These are phyloP conservation scores for Anthrax anthrax DNA, from an alignment of 2,888 invertebrate genomes.

Conservation along the genomic window DNA sequence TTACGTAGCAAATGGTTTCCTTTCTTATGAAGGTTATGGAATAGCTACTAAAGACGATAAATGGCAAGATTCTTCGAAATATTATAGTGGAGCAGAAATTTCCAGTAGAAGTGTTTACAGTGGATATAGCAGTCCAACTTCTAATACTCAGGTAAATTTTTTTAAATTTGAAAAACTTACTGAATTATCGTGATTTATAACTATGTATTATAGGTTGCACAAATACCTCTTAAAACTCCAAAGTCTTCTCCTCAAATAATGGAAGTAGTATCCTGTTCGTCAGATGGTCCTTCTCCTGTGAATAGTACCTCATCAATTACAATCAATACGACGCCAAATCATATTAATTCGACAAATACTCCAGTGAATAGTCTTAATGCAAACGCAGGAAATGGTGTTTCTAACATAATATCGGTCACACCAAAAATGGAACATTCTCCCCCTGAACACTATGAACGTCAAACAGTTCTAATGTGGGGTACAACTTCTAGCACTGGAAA, in stretches of 20 bases:
- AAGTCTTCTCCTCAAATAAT: conserved; percentile 34
- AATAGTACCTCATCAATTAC: conserved; percentile 13
- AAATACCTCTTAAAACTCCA: conserved; percentile 33
- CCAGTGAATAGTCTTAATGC: conserved; percentile 3
- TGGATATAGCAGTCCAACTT: conserved; percentile 33
- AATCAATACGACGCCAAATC: conserved; percentile 10
- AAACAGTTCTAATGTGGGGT: conserved; percentile 92
- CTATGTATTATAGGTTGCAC: conserved; percentile 6
- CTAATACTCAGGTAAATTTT: conserved; percentile 27
- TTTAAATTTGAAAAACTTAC: too few relatives aligned
- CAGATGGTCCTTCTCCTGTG: conserved; percentile 32
- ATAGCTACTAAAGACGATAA: conserved; percentile 36
- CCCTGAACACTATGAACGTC: conserved; percentile 42
- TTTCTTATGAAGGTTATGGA: conserved; percentile 44
- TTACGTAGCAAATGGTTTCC: conserved; percentile 69
- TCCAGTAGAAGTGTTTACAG: conserved; percentile 25
- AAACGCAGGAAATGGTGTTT: conserved; percentile 9
- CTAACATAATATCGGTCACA: conserved; percentile 18
- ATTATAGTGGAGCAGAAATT: conserved; percentile 43
- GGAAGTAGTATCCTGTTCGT: conserved; percentile 35
- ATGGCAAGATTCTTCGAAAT: conserved; percentile 34
- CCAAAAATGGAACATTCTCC: conserved; percentile 30
- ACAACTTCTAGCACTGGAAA: conserved; percentile 38
- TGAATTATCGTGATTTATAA: too few relatives aligned
- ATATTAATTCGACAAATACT: conserved; percentile 7